A percentile compares a stretch with the other conserved stretches of the same genome.
Conservation (phyloP, 2,888 invertebrate genomes). For the Alitta virens region DNA sequence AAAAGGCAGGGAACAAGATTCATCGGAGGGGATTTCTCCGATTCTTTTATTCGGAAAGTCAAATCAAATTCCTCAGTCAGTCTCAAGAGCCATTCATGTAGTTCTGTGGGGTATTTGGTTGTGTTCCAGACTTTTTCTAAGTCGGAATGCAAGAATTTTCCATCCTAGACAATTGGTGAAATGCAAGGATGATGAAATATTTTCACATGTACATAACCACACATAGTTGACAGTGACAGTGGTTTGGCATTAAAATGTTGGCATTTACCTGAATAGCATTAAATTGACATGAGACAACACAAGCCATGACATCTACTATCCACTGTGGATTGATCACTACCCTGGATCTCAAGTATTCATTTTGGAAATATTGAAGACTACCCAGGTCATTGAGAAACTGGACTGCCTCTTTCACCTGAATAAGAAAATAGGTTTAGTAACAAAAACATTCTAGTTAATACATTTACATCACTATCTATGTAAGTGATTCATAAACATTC, state of each 20-base stretch:
- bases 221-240: no score
- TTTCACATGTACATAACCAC: no score
- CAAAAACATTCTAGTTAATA: no score
- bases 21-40: conserved; percentile 10
- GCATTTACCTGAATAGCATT: conserved; percentile 45
- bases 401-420: conserved; percentile 46
- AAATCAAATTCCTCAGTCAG: conserved; percentile 57
- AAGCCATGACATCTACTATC: conserved; percentile 58
- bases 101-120: conserved; percentile 37
- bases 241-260: no score
- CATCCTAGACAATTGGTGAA: conserved; percentile 30
- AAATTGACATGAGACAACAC: conserved; percentile 53
- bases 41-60: conserved; percentile 43
- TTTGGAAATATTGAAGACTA: conserved; percentile 54
- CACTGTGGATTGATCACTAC: conserved; percentile 56
- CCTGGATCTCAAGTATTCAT: conserved; percentile 42
- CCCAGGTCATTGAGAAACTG: conserved; percentile 55
- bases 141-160: conserved; percentile 45
- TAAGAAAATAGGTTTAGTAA: neutral
- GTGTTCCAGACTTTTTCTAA: conserved; percentile 42
- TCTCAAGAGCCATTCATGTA: conserved; percentile 52
- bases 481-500: no score
- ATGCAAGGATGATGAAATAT: no score
- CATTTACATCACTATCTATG: no score
- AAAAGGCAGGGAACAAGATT: conserved; percentile 56